Conservation (phyloP, 1,140 invertebrate species). For the Euwallacea fornicatus region DNA sequence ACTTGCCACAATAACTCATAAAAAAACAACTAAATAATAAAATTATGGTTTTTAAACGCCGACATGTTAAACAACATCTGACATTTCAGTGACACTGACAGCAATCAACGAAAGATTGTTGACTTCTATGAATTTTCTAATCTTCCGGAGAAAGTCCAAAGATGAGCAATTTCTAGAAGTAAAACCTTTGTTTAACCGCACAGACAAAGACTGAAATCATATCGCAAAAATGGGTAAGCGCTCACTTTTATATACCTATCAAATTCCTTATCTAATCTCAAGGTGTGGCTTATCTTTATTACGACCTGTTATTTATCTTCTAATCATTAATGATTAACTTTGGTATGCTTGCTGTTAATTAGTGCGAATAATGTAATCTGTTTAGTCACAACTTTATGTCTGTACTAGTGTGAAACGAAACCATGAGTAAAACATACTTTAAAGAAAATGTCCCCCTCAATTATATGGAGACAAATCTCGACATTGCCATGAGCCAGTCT, state of each 20-base stretch:
- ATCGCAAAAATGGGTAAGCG: constrained; percentile 33
- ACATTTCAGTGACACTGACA: not conserved
- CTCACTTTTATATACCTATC: not conserved
- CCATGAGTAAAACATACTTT: constrained; percentile 8
- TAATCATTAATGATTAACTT: not conserved
- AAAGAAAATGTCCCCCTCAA: constrained; percentile 24
- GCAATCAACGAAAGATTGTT: constrained; percentile 12
- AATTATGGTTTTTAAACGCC: too few relatives aligned
- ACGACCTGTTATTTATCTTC: constrained; percentile 11
- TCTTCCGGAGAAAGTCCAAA: constrained; percentile 25
- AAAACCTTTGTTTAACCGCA: constrained; percentile 16
- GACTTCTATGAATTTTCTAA: constrained; percentile 22
- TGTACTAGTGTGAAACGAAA: constrained; percentile 8
- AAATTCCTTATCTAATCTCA: constrained; percentile 30
- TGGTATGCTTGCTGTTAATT: too few relatives aligned
- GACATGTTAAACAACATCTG: not conserved
- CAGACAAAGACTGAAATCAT: constrained; percentile 19
- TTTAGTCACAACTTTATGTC: not conserved
- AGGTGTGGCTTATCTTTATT: constrained; percentile 35
- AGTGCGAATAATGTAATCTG: too few relatives aligned
- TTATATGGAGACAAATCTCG: constrained; percentile 40
- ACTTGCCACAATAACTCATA: too few relatives aligned
- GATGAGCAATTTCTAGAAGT: constrained; percentile 13
- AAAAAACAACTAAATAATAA: too few relatives aligned
- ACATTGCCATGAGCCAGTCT: constrained; percentile 31